Evolutionary conservation across 2,797 vertebrate genomes (phyloP).

Genomic region (Scomberomorus guttatus): DNA sequence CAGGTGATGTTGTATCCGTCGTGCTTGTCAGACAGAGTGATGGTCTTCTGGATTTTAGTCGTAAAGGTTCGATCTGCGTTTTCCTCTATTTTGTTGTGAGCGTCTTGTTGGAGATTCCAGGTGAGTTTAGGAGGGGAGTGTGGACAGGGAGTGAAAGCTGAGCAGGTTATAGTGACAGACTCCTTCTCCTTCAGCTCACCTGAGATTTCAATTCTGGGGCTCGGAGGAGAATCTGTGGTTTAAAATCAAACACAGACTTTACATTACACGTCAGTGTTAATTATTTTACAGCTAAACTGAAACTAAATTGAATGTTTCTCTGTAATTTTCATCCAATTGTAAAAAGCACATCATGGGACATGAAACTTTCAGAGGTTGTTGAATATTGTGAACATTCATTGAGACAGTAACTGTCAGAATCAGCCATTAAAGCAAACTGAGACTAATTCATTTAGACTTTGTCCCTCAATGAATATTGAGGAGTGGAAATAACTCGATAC

Average conservation of each 20-base stretch:
- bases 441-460: too few relatives aligned
- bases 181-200: slow-evolving; percentile 33
- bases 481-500: too few relatives aligned
- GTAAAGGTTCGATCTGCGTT: slow-evolving; percentile 54
- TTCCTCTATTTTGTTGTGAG: slow-evolving; percentile 21
- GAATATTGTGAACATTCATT: too few relatives aligned
- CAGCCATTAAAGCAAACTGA: too few relatives aligned
- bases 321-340: too few relatives aligned
- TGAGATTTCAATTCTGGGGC: slow-evolving; percentile 16
- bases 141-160: slow-evolving; percentile 71
- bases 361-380: too few relatives aligned
- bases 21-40: slow-evolving; percentile 59
- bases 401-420: too few relatives aligned
- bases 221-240: slow-evolving; percentile 50
- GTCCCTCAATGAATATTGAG: too few relatives aligned
- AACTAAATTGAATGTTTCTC: too few relatives aligned
- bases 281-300: too few relatives aligned
- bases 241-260: background rate
- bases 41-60: slow-evolving; percentile 45
- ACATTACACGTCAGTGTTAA: background rate
- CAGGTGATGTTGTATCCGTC: slow-evolving; percentile 67
- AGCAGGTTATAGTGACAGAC: slow-evolving; percentile 65
- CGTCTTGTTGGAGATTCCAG: slow-evolving; percentile 58
- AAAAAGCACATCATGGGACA: too few relatives aligned
- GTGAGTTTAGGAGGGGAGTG: slow-evolving; percentile 65